Evolutionary conservation across 2,113 vertebrate species (phyloP).

Genomic region (Onychorhynchus coronatus): DNA sequence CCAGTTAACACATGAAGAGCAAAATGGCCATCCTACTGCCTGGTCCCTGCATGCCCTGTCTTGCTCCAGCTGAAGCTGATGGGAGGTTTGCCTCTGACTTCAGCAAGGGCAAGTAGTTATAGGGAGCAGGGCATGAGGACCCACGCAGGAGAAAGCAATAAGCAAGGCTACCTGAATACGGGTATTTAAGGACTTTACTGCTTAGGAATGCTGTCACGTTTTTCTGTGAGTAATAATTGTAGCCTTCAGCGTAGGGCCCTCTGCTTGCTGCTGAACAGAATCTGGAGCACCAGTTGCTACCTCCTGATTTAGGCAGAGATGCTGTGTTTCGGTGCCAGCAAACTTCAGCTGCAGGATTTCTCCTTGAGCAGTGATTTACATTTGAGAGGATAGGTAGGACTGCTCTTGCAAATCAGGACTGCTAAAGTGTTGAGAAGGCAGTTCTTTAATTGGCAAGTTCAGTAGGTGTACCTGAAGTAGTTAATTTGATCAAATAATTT

Average conservation of each 20-base stretch:
- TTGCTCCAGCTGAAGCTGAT: neutral
- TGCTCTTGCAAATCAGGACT: neutral
- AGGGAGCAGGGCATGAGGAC: neutral
- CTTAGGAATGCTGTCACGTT: neutral
- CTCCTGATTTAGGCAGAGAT: neutral
- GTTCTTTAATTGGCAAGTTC: neutral
- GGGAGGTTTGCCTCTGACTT: neutral
- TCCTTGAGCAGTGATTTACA: neutral
- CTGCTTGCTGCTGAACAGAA: neutral
- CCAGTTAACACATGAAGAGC: neutral
- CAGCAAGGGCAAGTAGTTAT: neutral
- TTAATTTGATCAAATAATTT: neutral
- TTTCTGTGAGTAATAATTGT: neutral
- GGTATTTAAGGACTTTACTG: neutral
- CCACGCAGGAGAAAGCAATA: neutral
- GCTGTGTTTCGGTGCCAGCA: neutral
- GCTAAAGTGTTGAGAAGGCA: neutral
- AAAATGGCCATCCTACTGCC: neutral
- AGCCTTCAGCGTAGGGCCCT: rapidly evolving
- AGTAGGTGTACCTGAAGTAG: neutral
- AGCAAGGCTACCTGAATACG: neutral
- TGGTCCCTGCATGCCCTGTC: neutral
- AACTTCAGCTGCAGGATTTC: neutral
- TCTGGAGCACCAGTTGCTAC: neutral
- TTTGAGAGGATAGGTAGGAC: neutral